Conservation (phyloP, 2,888 invertebrate species). For the Gerris lacustris region DNA sequence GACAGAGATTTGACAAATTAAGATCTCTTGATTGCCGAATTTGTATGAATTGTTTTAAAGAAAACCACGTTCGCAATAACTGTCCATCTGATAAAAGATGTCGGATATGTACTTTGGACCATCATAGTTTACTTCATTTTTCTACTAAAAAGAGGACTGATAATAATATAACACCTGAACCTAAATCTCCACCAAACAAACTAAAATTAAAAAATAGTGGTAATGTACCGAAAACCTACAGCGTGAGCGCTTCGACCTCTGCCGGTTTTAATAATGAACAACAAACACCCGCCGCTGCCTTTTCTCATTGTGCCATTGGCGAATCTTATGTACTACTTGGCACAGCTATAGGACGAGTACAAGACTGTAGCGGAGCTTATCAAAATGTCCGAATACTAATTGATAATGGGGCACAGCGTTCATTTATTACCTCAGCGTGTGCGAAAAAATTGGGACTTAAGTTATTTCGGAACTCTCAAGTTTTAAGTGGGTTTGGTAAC, state of each 20-base stretch:
- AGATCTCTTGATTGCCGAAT: not conserved
- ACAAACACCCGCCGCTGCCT: too few relatives aligned
- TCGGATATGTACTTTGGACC: not conserved
- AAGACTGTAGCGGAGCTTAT: conserved; percentile 6
- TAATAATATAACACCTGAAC: too few relatives aligned
- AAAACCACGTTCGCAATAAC: not conserved
- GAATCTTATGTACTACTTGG: conserved; percentile 12
- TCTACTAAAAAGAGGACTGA: not conserved
- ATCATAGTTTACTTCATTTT: conserved; percentile 10
- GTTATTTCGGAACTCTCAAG: not conserved
- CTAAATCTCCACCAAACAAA: not conserved
- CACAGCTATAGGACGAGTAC: not conserved
- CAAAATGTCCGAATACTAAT: conserved; percentile 8
- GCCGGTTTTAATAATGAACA: too few relatives aligned
- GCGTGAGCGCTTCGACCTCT: too few relatives aligned
- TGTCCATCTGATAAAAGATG: not conserved
- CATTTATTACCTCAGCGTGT: conserved; percentile 9
- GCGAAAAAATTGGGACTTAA: conserved; percentile 11
- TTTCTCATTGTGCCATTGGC: not conserved
- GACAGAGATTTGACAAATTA: conserved; percentile 2
- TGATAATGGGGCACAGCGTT: conserved; percentile 15
- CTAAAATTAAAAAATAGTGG: not conserved
- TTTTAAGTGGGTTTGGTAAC: conserved; percentile 6
- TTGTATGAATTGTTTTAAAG: conserved; percentile 11
- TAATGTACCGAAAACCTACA: too few relatives aligned